A percentile compares a stretch with the other conserved stretches of the same genome.
These are phyloP conservation scores for Rallus crepitans DNA, from an alignment of 2,797 vertebrate genomes.

Conservation along the genomic window DNA sequence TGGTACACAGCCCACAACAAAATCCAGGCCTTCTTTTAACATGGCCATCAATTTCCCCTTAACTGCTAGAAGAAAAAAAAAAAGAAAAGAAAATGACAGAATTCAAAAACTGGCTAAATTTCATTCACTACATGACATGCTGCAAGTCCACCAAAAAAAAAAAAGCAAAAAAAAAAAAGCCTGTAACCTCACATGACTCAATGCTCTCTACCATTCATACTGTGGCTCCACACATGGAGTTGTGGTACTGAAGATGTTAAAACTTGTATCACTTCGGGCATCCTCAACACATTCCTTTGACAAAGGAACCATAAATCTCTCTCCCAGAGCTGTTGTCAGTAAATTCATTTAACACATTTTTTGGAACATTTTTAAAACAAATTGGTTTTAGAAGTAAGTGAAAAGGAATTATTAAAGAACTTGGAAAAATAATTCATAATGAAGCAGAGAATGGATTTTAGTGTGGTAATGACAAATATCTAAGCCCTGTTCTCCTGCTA, in stretches of 20 bases:
- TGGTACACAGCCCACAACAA: not conserved
- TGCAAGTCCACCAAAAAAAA: not conserved
- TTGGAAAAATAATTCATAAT: not conserved
- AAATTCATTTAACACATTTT: not conserved
- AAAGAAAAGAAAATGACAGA: too few relatives aligned
- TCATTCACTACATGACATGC: not conserved
- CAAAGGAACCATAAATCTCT: not conserved
- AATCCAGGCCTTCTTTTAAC: not conserved
- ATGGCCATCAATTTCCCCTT: not conserved
- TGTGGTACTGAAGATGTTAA: not conserved
- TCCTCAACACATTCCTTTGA: not conserved
- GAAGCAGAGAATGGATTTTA: not conserved
- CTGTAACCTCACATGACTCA: too few relatives aligned
- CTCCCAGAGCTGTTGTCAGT: not conserved
- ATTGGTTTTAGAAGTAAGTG: not conserved
- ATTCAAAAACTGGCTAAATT: not conserved
- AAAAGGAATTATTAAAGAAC: not conserved
- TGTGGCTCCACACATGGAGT: not conserved
- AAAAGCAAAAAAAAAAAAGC: too few relatives aligned
- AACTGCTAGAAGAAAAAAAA: not conserved
- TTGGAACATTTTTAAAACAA: not conserved
- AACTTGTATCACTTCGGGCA: not conserved
- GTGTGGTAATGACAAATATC: not conserved
- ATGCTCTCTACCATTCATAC: not conserved
- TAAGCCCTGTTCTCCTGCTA: not conserved